phyloP scores from a whole-genome alignment of 2,797 vertebrate species.

The Mormyrus proboscirostris region DNA sequence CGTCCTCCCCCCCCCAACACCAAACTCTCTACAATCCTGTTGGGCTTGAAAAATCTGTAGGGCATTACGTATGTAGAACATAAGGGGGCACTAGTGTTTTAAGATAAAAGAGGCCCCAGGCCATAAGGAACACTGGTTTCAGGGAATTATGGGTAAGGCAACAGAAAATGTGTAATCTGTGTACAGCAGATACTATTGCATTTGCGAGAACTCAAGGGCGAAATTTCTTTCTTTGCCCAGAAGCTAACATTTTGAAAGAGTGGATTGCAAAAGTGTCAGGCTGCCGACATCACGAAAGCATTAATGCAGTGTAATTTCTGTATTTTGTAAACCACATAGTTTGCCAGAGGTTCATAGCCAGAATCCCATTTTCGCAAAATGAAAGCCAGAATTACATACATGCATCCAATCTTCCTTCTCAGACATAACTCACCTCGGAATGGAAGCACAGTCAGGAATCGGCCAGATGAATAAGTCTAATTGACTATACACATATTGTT shows the following conservation, averaged over 20 bases:
- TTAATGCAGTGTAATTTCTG: background rate
- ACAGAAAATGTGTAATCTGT: background rate
- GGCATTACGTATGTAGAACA: background rate
- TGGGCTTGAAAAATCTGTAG: background rate
- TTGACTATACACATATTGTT: background rate
- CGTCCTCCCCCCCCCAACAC: background rate
- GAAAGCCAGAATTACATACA: background rate
- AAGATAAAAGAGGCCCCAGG: background rate
- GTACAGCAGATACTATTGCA: background rate
- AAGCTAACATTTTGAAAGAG: background rate
- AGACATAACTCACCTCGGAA: background rate
- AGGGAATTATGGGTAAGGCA: background rate
- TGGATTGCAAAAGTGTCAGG: background rate
- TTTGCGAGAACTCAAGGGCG: background rate
- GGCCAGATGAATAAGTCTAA: background rate
- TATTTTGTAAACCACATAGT: background rate
- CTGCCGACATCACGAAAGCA: background rate
- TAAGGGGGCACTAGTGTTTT: background rate
- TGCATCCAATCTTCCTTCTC: background rate
- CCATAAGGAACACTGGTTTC: background rate
- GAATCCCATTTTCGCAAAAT: background rate
- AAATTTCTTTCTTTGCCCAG: background rate
- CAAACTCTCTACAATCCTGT: background rate
- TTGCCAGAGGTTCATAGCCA: background rate
- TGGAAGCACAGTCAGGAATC: background rate